A percentile compares a stretch with the other conserved stretches of the same genome.
Conservation (phyloP, 2,113 vertebrate species). For the Hippocampus abdominalis region DNA sequence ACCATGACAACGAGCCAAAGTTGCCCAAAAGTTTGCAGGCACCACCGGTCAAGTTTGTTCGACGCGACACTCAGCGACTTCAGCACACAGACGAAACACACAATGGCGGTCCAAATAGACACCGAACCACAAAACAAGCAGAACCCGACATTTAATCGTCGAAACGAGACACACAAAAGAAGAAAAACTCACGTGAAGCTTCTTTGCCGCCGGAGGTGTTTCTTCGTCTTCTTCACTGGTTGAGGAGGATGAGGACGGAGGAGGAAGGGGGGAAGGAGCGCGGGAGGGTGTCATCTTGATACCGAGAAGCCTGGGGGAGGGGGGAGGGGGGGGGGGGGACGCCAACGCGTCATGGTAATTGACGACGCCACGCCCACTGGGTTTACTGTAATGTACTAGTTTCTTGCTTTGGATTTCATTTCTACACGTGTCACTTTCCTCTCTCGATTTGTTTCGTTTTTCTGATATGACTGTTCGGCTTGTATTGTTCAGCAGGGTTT, state of each 20-base stretch:
- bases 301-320: background rate
- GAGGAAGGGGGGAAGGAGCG: background rate
- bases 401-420: too few species aligned
- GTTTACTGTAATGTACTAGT: too few species aligned
- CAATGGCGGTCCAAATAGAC: background rate
- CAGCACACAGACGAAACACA: background rate
- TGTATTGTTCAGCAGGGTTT: too few species aligned
- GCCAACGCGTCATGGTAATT: background rate
- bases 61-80: background rate
- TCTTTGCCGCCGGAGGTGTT: background rate
- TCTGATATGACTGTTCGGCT: too few species aligned
- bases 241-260: background rate
- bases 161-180: background rate
- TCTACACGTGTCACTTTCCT: too few species aligned
- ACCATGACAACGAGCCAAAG: constrained; percentile 6
- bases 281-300: background rate
- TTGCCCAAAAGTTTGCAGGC: background rate
- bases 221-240: background rate
- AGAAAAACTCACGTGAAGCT: background rate
- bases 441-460: too few species aligned
- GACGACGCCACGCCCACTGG: too few species aligned
- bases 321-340: background rate
- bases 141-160: background rate
- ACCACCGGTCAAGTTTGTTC: constrained; percentile 2
- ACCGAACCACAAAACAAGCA: background rate